Evolutionary conservation across 1,140 invertebrate species (phyloP).

Genomic region (Formica exsecta): DNA sequence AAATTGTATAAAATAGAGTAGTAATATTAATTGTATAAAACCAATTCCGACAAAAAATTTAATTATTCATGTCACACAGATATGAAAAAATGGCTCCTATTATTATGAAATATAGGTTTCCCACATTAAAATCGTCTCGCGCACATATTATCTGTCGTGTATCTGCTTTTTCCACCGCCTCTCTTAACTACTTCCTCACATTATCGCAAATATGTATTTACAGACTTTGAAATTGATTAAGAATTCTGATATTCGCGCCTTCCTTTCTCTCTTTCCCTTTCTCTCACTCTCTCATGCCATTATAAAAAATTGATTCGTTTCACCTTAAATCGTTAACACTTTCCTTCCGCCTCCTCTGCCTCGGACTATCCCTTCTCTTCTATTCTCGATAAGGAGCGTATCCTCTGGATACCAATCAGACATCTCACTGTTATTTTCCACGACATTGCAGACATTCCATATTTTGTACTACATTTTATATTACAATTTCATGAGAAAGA

Average conservation of each 20-base stretch:
- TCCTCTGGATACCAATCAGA: conserved; percentile 31
- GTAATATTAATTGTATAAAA: background rate
- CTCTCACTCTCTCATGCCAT: conserved; percentile 52
- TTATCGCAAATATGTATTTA: conserved; percentile 65
- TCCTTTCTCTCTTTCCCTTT: conserved; percentile 52
- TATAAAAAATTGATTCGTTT: conserved; percentile 79
- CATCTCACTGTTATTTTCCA: background rate
- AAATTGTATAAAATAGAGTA: background rate
- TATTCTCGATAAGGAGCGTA: conserved; percentile 15
- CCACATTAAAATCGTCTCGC: conserved; percentile 16
- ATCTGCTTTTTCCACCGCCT: conserved; percentile 8
- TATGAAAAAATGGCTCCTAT: background rate
- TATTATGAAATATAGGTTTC: background rate
- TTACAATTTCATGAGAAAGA: conserved; percentile 14
- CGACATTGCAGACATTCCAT: background rate
- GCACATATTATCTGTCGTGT: conserved; percentile 27
- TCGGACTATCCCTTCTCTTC: background rate
- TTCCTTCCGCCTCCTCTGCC: conserved; percentile 56
- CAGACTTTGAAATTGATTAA: conserved; percentile 80
- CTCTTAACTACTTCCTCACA: conserved; percentile 1
- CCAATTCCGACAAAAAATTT: background rate
- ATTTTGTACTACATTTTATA: conserved; percentile 15
- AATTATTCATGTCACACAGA: background rate
- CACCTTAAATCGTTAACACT: conserved; percentile 72
- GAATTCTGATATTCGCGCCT: conserved; percentile 79